A percentile compares a stretch with the other conserved stretches of the same genome.
phyloP scores from a whole-genome alignment of 1,140 invertebrate genomes.

The Dendroctonus valens region DNA sequence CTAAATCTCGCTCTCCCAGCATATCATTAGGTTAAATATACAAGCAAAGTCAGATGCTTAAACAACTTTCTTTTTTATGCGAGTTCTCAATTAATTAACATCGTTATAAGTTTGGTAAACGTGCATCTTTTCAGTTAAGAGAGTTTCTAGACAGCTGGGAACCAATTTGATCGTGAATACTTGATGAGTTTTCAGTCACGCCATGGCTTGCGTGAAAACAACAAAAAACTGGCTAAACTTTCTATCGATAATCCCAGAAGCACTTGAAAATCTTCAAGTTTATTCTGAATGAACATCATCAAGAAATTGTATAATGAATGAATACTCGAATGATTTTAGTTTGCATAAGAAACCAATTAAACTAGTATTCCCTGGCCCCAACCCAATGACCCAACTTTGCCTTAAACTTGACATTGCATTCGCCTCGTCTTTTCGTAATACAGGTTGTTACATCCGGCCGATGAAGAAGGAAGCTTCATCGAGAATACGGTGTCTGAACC shows the following conservation, averaged over 20 bases:
- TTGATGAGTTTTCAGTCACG: too few relatives aligned
- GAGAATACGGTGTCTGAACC: too few relatives aligned
- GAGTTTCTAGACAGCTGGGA: slow-evolving; percentile 17
- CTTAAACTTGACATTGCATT: slow-evolving; percentile 1
- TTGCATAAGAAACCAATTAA: too few relatives aligned
- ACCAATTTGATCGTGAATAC: slow-evolving; percentile 2
- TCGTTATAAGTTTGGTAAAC: slow-evolving; percentile 6
- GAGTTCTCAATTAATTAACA: slow-evolving; percentile 19
- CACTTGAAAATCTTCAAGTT: too few relatives aligned
- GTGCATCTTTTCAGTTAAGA: slow-evolving; percentile 8
- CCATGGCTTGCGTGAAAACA: too few relatives aligned
- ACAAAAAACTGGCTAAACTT: too few relatives aligned
- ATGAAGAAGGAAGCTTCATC: too few relatives aligned
- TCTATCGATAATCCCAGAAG: too few relatives aligned
- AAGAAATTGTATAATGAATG: too few relatives aligned
- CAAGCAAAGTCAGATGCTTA: slow-evolving; percentile 4
- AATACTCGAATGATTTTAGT: too few relatives aligned
- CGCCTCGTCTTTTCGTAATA: background rate
- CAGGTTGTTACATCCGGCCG: background rate
- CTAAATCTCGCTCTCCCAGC: too few relatives aligned
- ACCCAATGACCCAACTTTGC: background rate
- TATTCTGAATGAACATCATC: too few relatives aligned
- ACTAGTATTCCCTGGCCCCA: background rate
- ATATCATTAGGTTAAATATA: slow-evolving; percentile 6
- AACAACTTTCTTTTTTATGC: slow-evolving; percentile 24